Evolutionary conservation across 2,113 vertebrate genomes (phyloP).

Genomic region (Antigone vipio): DNA sequence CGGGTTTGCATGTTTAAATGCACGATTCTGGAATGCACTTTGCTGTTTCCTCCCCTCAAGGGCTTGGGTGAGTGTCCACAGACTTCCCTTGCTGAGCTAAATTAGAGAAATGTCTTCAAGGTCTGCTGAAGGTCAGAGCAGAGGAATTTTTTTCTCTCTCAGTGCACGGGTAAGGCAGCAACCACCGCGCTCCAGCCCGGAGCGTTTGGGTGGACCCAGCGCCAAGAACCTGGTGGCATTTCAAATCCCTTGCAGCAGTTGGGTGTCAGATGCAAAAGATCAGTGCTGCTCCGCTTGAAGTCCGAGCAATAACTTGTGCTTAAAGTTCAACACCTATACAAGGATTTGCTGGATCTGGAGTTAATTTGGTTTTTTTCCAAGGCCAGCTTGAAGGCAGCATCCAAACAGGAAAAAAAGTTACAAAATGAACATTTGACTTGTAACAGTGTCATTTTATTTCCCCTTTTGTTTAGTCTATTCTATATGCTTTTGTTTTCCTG

Average conservation of each 20-base stretch:
- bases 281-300: constrained; percentile 32
- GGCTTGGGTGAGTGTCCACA: not conserved
- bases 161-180: not conserved
- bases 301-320: constrained; percentile 9
- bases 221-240: constrained; percentile 51
- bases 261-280: constrained; percentile 52
- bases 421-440: not conserved
- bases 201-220: not conserved
- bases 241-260: constrained; percentile 44
- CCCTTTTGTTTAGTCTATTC: not conserved
- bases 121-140: constrained; percentile 24
- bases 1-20: constrained; percentile 14
- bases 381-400: not conserved
- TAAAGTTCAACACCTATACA: constrained; percentile 13
- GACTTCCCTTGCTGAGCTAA: not conserved
- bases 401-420: not conserved
- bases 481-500: not conserved
- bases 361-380: constrained; percentile 14
- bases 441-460: not conserved
- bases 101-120: constrained; percentile 10
- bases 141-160: not conserved
- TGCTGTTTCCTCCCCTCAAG: not conserved
- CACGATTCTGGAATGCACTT: not conserved
- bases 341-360: not conserved
- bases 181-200: not conserved